These are phyloP conservation scores for Selenia dentaria DNA, from an alignment of 2,888 invertebrate species.

Conservation along the genomic window DNA sequence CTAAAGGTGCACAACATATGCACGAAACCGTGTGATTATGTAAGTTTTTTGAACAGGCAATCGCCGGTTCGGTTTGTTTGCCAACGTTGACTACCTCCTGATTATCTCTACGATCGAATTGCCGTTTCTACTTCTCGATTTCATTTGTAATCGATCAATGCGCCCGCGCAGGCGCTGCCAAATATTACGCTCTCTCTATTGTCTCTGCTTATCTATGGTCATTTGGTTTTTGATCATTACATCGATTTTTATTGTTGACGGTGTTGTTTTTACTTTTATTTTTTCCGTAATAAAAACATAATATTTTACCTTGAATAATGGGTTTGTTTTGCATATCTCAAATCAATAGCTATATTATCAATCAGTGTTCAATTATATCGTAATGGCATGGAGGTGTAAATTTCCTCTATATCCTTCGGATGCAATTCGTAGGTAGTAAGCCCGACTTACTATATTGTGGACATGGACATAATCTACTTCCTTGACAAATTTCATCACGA, in stretches of 20 bases:
- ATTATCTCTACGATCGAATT: conserved; percentile 28
- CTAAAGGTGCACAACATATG: neutral
- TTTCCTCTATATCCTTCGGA: too few relatives aligned
- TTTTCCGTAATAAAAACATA: conserved; percentile 8
- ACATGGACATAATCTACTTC: too few relatives aligned
- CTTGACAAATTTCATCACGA: too few relatives aligned
- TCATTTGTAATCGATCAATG: conserved; percentile 64
- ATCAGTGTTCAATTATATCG: too few relatives aligned
- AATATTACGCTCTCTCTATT: conserved; percentile 65
- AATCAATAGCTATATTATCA: too few relatives aligned
- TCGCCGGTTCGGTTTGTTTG: conserved; percentile 12
- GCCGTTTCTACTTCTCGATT: conserved; percentile 33
- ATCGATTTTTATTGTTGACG: conserved; percentile 52
- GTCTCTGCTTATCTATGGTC: conserved; percentile 60
- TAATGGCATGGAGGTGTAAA: too few relatives aligned
- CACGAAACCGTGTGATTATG: too few relatives aligned
- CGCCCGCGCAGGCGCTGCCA: conserved; percentile 40
- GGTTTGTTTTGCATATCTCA: too few relatives aligned
- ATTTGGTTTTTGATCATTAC: conserved; percentile 53
- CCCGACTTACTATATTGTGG: too few relatives aligned
- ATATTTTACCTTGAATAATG: too few relatives aligned
- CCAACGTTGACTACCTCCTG: conserved; percentile 32
- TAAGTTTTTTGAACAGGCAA: neutral
- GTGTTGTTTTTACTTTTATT: conserved; percentile 29
- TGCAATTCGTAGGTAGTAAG: too few relatives aligned